These are phyloP conservation scores for Lepisosteus oculatus DNA, from an alignment of 2,113 vertebrate species.

Conservation along the genomic window DNA sequence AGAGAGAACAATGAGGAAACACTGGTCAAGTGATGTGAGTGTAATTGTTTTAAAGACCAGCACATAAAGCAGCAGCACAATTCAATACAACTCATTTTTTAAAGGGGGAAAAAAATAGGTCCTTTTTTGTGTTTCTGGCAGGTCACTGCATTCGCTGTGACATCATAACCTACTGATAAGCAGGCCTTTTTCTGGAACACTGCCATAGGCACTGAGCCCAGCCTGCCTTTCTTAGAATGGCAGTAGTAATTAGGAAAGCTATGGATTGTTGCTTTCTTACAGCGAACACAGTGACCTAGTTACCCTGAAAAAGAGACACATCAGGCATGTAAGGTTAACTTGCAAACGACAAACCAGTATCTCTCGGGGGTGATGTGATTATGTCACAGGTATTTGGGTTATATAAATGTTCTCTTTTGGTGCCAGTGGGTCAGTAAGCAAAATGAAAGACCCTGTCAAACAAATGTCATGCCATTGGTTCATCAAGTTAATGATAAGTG, in stretches of 20 bases:
- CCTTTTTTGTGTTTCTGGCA: conserved; percentile 28
- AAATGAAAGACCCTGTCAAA: conserved; percentile 38
- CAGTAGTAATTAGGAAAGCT: conserved; percentile 42
- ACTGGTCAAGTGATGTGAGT: conserved; percentile 8
- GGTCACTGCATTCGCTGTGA: conserved; percentile 33
- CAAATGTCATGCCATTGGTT: conserved; percentile 25
- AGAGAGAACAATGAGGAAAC: conserved; percentile 33
- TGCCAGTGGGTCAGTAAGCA: conserved; percentile 66
- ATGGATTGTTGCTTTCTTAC: conserved; percentile 41
- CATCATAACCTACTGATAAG: conserved; percentile 32
- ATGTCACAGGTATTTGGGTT: conserved; percentile 66
- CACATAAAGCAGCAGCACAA: no score
- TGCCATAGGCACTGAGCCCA: conserved; percentile 37
- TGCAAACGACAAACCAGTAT: conserved; percentile 44
- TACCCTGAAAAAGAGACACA: conserved; percentile 59
- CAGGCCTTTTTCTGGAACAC: conserved; percentile 35
- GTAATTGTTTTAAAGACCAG: conserved; percentile 20
- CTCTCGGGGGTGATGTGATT: conserved; percentile 51
- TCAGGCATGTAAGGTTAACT: conserved; percentile 44
- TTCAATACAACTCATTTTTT: conserved; percentile 31
- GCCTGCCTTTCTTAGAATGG: conserved; percentile 53
- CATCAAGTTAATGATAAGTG: conserved; percentile 30
- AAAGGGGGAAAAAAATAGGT: conserved; percentile 4
- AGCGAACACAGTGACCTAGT: conserved; percentile 70
- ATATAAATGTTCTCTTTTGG: conserved; percentile 58